Percentiles rank a stretch among this genome's conserved stretches.
These are phyloP conservation scores for Periphyllus acericola DNA, from an alignment of 2,888 invertebrate species.

Conservation along the genomic window DNA sequence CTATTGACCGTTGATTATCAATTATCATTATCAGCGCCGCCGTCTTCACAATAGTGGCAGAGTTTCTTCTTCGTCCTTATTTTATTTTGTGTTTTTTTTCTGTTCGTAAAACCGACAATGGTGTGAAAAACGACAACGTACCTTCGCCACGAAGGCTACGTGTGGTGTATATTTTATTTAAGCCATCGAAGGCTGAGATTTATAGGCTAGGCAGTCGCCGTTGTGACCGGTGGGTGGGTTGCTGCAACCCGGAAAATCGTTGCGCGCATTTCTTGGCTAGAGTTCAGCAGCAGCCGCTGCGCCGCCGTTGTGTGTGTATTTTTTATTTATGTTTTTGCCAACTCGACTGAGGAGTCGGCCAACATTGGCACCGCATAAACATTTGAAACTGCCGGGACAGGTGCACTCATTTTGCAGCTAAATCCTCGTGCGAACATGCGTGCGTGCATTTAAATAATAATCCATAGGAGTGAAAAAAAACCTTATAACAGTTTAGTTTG, in stretches of 20 bases:
- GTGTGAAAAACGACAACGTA: background rate
- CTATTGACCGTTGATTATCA: conserved; percentile 15
- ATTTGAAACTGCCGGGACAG: conserved; percentile 15
- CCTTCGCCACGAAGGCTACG: no score
- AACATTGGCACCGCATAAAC: conserved; percentile 36
- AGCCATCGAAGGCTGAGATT: conserved; percentile 26
- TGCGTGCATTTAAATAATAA: conserved; percentile 9
- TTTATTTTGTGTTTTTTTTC: background rate
- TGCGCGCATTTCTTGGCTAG: conserved; percentile 49
- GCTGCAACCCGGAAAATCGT: conserved; percentile 50
- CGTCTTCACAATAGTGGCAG: background rate
- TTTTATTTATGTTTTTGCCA: conserved; percentile 36
- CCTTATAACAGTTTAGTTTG: background rate
- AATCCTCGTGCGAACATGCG: background rate
- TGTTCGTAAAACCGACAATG: background rate
- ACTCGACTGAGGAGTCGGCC: conserved; percentile 16
- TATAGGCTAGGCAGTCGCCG: conserved; percentile 27
- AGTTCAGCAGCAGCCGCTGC: background rate
- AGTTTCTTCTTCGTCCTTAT: background rate
- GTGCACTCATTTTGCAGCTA: conserved; percentile 13
- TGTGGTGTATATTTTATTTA: conserved; percentile 10
- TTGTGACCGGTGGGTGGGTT: conserved; percentile 1
- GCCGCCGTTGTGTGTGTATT: background rate
- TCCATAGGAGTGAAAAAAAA: background rate
- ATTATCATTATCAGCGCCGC: no score